Evolutionary conservation across 2,797 vertebrate genomes (phyloP).

Genomic region (Pelodytes ibericus): DNA sequence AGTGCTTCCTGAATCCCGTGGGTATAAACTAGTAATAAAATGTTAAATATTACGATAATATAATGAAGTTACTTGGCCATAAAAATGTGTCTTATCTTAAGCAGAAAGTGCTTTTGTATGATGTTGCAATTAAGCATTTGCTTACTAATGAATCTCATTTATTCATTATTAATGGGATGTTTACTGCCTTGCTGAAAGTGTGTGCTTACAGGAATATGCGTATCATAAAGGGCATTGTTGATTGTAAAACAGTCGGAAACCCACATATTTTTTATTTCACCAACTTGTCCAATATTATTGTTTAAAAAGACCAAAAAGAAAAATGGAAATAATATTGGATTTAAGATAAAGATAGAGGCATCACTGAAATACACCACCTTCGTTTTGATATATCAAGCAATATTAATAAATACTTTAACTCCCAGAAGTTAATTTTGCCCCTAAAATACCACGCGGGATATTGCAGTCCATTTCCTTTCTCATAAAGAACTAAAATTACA

Average conservation of each 20-base stretch:
- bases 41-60: slow-evolving; percentile 38
- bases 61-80: slow-evolving; percentile 3
- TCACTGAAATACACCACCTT: slow-evolving; percentile 23
- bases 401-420: slow-evolving; percentile 35
- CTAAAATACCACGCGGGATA: slow-evolving; percentile 26
- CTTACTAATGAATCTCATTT: slow-evolving; percentile 35
- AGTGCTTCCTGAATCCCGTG: slow-evolving; percentile 25
- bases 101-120: slow-evolving; percentile 11
- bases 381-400: not conserved
- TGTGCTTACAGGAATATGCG: no score
- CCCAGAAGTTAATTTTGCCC: slow-evolving; percentile 15
- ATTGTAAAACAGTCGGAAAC: no score
- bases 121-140: slow-evolving; percentile 18
- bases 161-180: slow-evolving; percentile 34
- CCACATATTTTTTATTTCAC: no score
- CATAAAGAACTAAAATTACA: slow-evolving; percentile 34
- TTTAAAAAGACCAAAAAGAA: no score
- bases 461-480: slow-evolving; percentile 26
- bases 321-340: no score
- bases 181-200: not conserved
- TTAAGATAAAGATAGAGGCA: not conserved
- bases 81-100: slow-evolving; percentile 19
- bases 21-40: slow-evolving; percentile 19
- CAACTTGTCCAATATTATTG: no score
- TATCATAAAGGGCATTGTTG: no score